Percentiles rank a stretch among this genome's conserved stretches.
phyloP scores from a whole-genome alignment of 2,888 invertebrate genomes.

The Zaprionus obscuricornis region DNA sequence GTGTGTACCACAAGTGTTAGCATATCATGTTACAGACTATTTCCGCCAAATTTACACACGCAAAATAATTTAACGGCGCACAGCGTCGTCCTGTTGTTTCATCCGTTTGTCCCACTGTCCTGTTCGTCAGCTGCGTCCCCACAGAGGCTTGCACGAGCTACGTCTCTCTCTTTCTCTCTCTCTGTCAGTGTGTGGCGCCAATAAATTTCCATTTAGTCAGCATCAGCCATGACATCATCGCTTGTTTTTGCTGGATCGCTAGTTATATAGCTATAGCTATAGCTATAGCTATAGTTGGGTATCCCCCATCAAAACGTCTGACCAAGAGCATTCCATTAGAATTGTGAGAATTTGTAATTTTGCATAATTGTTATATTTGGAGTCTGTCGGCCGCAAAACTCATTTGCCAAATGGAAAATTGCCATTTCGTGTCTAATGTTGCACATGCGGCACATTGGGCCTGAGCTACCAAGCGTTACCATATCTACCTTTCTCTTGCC shows the following conservation, averaged over 20 bases:
- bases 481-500: background rate
- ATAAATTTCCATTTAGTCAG: conserved; percentile 77
- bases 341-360: conserved; percentile 81
- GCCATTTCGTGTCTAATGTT: conserved; percentile 81
- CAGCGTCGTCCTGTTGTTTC: too few species aligned
- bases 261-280: too few species aligned
- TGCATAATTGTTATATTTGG: conserved; percentile 80
- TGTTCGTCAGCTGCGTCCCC: too few species aligned
- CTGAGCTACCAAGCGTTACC: background rate
- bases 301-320: conserved; percentile 13
- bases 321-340: conserved; percentile 75
- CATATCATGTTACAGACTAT: conserved; percentile 79
- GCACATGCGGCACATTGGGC: conserved; percentile 70
- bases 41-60: conserved; percentile 79
- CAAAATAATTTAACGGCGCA: conserved; percentile 76
- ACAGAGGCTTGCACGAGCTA: conserved; percentile 53
- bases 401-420: conserved; percentile 82
- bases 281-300: too few species aligned
- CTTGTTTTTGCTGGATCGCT: too few species aligned
- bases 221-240: conserved; percentile 25
- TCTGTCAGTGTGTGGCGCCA: conserved; percentile 65
- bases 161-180: too few species aligned
- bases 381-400: conserved; percentile 80
- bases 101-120: too few species aligned
- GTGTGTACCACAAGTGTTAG: conserved; percentile 69